Conservation (phyloP, 2,888 invertebrate genomes). For the Volucella inflata region DNA sequence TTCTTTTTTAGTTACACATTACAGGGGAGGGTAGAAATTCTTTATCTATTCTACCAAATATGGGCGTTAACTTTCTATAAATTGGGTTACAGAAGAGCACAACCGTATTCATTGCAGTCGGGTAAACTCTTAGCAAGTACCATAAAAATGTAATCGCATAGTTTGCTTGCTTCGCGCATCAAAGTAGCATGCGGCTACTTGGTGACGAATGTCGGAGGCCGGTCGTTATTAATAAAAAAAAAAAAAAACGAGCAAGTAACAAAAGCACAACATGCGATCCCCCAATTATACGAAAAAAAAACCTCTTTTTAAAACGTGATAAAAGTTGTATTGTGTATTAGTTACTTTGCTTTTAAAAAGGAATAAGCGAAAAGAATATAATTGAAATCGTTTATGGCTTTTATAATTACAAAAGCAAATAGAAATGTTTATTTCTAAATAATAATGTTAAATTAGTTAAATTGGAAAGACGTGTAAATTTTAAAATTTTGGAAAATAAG, state of each 20-base stretch:
- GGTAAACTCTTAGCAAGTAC: conserved; percentile 55
- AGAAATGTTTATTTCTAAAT: not conserved
- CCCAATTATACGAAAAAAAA: conserved; percentile 38
- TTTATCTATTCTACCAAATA: conserved; percentile 47
- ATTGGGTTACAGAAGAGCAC: conserved; percentile 60
- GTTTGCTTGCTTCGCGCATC: conserved; percentile 74
- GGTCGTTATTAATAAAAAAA: conserved; percentile 69
- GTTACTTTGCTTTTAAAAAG: conserved; percentile 4
- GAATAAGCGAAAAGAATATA: conserved; percentile 11
- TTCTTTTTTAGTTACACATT: conserved; percentile 54
- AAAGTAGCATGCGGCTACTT: conserved; percentile 72
- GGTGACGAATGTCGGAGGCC: conserved; percentile 65
- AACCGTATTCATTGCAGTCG: conserved; percentile 47
- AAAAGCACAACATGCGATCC: conserved; percentile 18
- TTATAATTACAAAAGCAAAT: not conserved
- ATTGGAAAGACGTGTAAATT: not conserved
- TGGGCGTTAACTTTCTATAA: conserved; percentile 59
- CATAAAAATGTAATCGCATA: conserved; percentile 72
- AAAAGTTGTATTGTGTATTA: conserved; percentile 29
- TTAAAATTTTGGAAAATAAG: not conserved
- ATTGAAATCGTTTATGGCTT: conserved; percentile 1
- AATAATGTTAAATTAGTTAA: conserved; percentile 1
- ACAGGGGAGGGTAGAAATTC: conserved; percentile 57
- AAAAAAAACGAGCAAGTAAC: conserved; percentile 23
- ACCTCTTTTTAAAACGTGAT: conserved; percentile 3